Evolutionary conservation across 1,140 invertebrate species (phyloP).

Genomic region (Macrobrachium rosenbergii): DNA sequence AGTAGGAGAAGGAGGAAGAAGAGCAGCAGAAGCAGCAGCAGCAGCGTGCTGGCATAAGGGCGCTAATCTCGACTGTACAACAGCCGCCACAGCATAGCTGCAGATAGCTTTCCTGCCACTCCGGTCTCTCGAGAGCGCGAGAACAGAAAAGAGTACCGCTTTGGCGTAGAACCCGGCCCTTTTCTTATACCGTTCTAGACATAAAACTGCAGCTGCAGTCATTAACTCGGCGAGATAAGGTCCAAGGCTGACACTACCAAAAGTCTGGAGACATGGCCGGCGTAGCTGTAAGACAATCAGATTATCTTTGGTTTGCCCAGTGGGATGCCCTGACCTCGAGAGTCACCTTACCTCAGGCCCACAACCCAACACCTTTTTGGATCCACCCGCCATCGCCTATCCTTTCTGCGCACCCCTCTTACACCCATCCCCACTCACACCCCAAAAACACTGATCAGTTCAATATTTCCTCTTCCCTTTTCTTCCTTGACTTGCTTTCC

Average conservation of each 20-base stretch:
- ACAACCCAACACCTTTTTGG: conserved; percentile 5
- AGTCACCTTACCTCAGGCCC: conserved; percentile 49
- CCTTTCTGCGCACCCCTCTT: background rate
- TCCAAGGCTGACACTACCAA: conserved; percentile 18
- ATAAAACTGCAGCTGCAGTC: conserved; percentile 28
- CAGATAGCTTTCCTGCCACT: too few species aligned
- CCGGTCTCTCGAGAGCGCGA: too few species aligned
- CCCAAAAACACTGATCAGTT: too few species aligned
- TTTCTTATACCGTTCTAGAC: too few species aligned
- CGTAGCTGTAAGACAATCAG: conserved; percentile 32
- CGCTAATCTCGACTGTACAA: too few species aligned
- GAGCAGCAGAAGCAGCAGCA: too few species aligned
- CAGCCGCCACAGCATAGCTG: too few species aligned
- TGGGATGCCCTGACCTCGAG: conserved; percentile 42
- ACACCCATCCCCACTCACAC: background rate
- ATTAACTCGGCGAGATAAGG: conserved; percentile 35
- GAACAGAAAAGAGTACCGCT: too few species aligned
- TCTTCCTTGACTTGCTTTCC: background rate
- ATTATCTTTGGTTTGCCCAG: conserved; percentile 40
- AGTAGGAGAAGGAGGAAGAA: too few species aligned
- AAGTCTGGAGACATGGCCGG: background rate
- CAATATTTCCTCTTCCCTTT: background rate
- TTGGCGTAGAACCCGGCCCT: too few species aligned
- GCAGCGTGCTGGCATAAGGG: too few species aligned
- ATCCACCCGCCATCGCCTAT: background rate